These are phyloP conservation scores for Orcinus orca DNA, from an alignment of 2,113 vertebrate genomes.

Conservation along the genomic window DNA sequence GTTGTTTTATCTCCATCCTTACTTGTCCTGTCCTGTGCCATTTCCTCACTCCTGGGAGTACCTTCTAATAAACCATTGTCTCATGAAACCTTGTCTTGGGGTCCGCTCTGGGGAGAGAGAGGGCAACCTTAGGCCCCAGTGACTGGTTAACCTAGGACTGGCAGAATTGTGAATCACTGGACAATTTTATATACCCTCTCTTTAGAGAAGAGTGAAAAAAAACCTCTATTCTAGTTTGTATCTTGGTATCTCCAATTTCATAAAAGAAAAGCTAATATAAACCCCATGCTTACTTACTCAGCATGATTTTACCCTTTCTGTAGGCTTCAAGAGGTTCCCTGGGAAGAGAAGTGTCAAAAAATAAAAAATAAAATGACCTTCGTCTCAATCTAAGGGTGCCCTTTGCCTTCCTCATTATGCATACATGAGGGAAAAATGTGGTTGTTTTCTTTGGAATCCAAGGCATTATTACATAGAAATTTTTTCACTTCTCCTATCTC, in stretches of 20 bases:
- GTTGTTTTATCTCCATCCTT: not conserved
- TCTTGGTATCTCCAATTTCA: not conserved
- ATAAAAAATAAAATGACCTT: not conserved
- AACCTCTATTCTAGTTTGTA: not conserved
- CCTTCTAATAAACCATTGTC: not conserved
- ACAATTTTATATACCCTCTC: not conserved
- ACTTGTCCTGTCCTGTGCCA: not conserved
- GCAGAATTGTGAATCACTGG: not conserved
- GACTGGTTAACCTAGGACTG: not conserved
- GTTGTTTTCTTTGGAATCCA: not conserved
- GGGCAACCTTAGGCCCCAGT: not conserved
- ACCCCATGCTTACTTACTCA: not conserved
- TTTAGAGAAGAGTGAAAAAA: not conserved
- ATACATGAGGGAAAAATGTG: not conserved
- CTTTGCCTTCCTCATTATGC: not conserved
- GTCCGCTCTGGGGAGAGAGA: not conserved
- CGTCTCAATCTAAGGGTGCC: not conserved
- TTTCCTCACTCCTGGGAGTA: not conserved
- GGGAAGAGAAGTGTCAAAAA: not conserved
- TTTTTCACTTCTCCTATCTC: not conserved
- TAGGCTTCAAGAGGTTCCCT: not conserved
- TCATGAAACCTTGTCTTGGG: not conserved
- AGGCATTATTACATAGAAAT: not conserved
- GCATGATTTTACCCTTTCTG: not conserved
- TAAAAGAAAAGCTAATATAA: slow-evolving; percentile 26